Evolutionary conservation across 2,888 invertebrate species (phyloP), one percentile per base, ranked within the genome.

Genomic region (Callimorpha dominula): DNA sequence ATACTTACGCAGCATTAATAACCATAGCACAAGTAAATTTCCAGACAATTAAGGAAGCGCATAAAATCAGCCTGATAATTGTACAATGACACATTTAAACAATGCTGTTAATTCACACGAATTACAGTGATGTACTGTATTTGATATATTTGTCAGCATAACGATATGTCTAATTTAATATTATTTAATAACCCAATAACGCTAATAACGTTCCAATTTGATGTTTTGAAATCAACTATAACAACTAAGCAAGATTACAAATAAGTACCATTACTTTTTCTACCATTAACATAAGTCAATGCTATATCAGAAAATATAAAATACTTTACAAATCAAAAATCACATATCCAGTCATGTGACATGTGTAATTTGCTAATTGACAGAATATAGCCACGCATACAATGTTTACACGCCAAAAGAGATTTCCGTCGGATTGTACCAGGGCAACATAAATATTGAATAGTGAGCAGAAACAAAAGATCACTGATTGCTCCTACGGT

Each of bases 341-440:
- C 42, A 46, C 20, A 46, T 62, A 50, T 50, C 40, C 46, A 65
- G 40, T 57, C 68, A 57, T 20, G 20, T 67, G 40, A 49, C 68
- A 57, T 20, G 20, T 67, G 20, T 65, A 71, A 68, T 72, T 73
- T 69, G 60, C 20, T 40, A 75, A 74, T 73, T 77, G 75, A 78
- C 76, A 75, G 79, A 83, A 86, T 77, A 87, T 74, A 81, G 78
- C 80, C 77, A 72, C 66, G 72, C 74, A 73, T 73, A 74, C 70
- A 81, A 81, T 83, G 84, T 79, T 82, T 82, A 86, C 86, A 87
- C 87, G 79, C 80, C 80, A 76, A 81, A 76, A 77, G 71, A 81
- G 71, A 77, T 73, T 79, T 57, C 60, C 77, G 74, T 77, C 78
- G 74, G 78, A 75, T 76, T 74, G 68, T 75, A 76, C 73, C 74